Evolutionary conservation across 2,888 invertebrate species (phyloP).

Genomic region (Macrophya annulata): DNA sequence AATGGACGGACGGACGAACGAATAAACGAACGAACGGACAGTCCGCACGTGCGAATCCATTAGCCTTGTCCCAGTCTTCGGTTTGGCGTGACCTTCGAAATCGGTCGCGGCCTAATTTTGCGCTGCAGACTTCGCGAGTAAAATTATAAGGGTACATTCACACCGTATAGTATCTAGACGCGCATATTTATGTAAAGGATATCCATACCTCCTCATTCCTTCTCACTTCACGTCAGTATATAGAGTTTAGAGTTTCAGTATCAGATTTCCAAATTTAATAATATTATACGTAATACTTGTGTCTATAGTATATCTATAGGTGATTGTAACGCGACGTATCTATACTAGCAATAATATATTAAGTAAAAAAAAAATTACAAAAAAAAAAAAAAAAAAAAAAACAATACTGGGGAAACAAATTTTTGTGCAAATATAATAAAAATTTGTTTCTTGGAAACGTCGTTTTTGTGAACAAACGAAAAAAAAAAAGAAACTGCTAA

Average conservation of each 20-base stretch:
- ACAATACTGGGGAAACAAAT: neutral
- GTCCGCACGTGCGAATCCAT: conserved; percentile 55
- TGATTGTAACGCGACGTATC: neutral
- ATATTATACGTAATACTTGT: neutral
- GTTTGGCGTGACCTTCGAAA: conserved; percentile 49
- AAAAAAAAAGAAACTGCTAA: neutral
- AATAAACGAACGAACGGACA: neutral
- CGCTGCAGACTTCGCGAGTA: conserved; percentile 4
- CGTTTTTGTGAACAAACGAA: neutral
- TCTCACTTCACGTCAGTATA: neutral
- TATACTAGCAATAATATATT: neutral
- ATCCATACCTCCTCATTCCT: neutral
- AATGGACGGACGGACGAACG: neutral
- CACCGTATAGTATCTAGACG: conserved; percentile 5
- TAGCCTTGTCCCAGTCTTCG: conserved; percentile 57
- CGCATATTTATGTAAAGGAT: conserved; percentile 34
- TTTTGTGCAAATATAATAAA: neutral
- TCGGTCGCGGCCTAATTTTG: conserved; percentile 57
- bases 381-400: neutral
- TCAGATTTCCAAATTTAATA: conserved; percentile 23
- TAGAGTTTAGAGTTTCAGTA: conserved; percentile 28
- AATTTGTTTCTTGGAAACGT: neutral
- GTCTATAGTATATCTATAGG: too few species aligned
- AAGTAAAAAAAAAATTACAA: neutral
- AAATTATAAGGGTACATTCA: conserved; percentile 36